phyloP scores from a whole-genome alignment of 2,888 invertebrate species.

The Drosophila mimica region DNA sequence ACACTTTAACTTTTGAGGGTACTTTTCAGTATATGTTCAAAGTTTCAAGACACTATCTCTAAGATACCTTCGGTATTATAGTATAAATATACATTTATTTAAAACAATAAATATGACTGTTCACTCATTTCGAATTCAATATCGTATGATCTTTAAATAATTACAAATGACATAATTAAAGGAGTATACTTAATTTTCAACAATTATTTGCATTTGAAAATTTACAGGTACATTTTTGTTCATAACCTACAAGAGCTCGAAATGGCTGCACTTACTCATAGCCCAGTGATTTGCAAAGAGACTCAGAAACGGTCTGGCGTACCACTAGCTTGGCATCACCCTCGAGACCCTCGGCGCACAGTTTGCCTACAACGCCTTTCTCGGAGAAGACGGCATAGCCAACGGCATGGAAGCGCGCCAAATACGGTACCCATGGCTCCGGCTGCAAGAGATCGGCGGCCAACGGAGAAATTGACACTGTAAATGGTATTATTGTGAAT shows the following conservation, averaged over 20 bases:
- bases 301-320: slow-evolving; percentile 89
- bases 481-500: neutral
- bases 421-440: slow-evolving; percentile 89
- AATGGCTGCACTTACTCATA: slow-evolving; percentile 88
- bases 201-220: neutral
- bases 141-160: neutral
- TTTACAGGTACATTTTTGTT: neutral
- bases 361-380: slow-evolving; percentile 91
- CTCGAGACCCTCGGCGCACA: slow-evolving; percentile 92
- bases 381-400: slow-evolving; percentile 95
- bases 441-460: slow-evolving; percentile 88
- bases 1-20: too few species aligned
- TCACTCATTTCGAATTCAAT: neutral
- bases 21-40: too few species aligned
- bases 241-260: neutral
- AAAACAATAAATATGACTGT: neutral
- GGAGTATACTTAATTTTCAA: neutral
- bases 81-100: neutral
- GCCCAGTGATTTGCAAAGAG: slow-evolving; percentile 91
- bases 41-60: too few species aligned
- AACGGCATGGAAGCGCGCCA: slow-evolving; percentile 89
- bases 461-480: slow-evolving; percentile 91
- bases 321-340: slow-evolving; percentile 85
- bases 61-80: too few species aligned
- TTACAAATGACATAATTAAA: neutral